Base-by-base conservation (phyloP, 1,140 invertebrate genomes). In the Drosophila gunungcola region DNA sequence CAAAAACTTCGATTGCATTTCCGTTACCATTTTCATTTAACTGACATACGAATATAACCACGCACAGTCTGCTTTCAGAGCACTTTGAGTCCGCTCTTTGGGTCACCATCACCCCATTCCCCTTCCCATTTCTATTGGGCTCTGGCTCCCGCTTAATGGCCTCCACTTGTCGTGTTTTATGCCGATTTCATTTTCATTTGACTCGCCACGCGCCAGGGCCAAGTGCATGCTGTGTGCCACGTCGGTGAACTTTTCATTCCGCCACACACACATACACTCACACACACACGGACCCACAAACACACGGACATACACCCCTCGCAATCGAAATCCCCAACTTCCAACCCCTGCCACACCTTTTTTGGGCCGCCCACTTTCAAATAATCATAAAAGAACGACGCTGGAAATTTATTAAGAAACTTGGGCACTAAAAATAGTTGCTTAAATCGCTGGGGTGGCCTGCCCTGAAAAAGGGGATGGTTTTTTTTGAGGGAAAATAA, bases 331-430 rank as follows among this genome's bases (percentile, higher is more conserved):
- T 13, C 29, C 48, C 16, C 16, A 10, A 5, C 12, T n/a, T 11
- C 27, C 6, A 11, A 12, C 27, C 16, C 34, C 51, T 12, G 34
- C 38, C 38, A 39, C 38, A 38, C 51, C 51, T 32, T 32, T 36
- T 39, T 38, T 38, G 11, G 11, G 36, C 36, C 11, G 21, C 29
- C 42, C 57, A 53, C 69, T 63, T 74, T 73, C 57, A 64, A 74
- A 74, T 74, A 74, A 74, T 63, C 69, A 74, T 74, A 74, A 73
- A 74, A 73, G 60, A 74, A 64, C 54, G 73, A 54, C 60, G 62
- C 61, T 76, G 56, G 45, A 76, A 76, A 75, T 76, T 76, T 76
- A 76, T 76, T 76, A 76, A 76, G 73, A 76, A 76, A 76, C 73
- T 76, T 76, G 73, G 61, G 62, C 49, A 76, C 73, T 76, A 76